Base-by-base conservation (phyloP, 2,797 vertebrate genomes). In the Pyrocephalus nanus region DNA sequence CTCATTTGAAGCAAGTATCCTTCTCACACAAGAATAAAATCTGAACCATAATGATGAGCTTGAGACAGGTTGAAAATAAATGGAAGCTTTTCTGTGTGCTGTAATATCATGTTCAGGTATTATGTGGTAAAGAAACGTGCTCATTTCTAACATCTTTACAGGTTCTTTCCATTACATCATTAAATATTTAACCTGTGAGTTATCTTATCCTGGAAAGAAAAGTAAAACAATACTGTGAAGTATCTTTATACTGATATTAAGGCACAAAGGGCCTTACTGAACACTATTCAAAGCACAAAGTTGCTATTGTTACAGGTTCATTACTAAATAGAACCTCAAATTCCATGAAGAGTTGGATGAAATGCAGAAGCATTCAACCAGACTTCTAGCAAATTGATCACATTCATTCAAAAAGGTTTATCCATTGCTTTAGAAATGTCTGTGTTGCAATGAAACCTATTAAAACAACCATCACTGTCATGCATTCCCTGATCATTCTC, bases 221-320 rank as follows among this genome's bases (percentile, higher is more conserved):
- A 92, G 88, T 93, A 97, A 97, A 93, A 87, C 62, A 96, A 96
- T 87, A 96, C 75, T 42, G 57, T 67, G 58, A 87, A 80, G 81
- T 85, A 95, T 69, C 96, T 91, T 94, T 81, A 94, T 14, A 86
- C 62, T 87, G 86, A 91, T 75, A 92, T 81, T 93, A 85, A 71
- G 55, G 87, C 42, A 97, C 88, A 86, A 95, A 96, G 88, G 81
- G 17, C 43, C 81, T 58, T 90, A 76, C 43, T 36, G 47, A 96
- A 70, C 43, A 77, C 86, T 67, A 83, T 65, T 71, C 70, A 91
- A 62, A 87, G 48, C 47, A 73, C 47, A 45, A 50, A 82, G 22
- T 57, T 86, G 40, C 75, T 88, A 86, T 27, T 86, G 74, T 91
- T 91, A 79, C 51, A 86, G 71, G 40, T 71, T 90, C 73, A 92